Evolutionary conservation across 1,140 invertebrate species (phyloP).

Genomic region (Diuraphis noxia): DNA sequence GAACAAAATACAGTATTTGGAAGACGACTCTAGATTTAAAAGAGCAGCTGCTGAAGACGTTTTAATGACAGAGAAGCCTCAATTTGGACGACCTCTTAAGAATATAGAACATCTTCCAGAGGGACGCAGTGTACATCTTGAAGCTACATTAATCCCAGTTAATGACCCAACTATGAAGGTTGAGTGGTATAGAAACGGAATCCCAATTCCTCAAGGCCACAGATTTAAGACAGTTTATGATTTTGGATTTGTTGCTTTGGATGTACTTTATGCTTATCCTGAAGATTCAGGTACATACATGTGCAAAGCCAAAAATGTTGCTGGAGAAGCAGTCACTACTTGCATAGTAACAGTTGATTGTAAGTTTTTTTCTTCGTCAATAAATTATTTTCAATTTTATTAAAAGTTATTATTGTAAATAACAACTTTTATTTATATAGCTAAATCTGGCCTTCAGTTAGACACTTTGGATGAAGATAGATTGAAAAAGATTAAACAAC

Average conservation of each 20-base stretch:
- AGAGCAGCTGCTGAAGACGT: constrained; percentile 73
- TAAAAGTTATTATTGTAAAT: constrained; percentile 9
- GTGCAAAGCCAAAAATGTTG: constrained; percentile 88
- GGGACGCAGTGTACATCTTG: constrained; percentile 89
- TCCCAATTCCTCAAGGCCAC: constrained; percentile 84
- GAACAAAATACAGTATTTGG: constrained; percentile 88
- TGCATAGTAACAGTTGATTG: constrained; percentile 82
- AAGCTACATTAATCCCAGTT: constrained; percentile 91
- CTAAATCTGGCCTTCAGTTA: constrained; percentile 79
- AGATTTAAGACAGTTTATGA: constrained; percentile 92
- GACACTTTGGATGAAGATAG: constrained; percentile 88
- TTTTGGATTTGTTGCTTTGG: constrained; percentile 93
- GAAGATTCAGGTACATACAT: constrained; percentile 95
- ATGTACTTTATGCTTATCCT: constrained; percentile 93
- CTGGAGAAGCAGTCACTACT: constrained; percentile 90
- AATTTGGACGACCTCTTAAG: constrained; percentile 84
- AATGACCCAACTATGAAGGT: constrained; percentile 94
- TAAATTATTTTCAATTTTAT: not conserved
- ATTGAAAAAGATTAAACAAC: constrained; percentile 82
- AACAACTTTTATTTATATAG: constrained; percentile 61
- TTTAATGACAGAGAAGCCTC: constrained; percentile 78
- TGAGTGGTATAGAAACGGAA: constrained; percentile 93
- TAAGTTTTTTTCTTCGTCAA: constrained; percentile 61
- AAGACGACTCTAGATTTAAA: constrained; percentile 81
- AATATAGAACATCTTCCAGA: constrained; percentile 81